Evolutionary conservation across 2,888 invertebrate species (phyloP).

Genomic region (Willowsia nigromaculata): DNA sequence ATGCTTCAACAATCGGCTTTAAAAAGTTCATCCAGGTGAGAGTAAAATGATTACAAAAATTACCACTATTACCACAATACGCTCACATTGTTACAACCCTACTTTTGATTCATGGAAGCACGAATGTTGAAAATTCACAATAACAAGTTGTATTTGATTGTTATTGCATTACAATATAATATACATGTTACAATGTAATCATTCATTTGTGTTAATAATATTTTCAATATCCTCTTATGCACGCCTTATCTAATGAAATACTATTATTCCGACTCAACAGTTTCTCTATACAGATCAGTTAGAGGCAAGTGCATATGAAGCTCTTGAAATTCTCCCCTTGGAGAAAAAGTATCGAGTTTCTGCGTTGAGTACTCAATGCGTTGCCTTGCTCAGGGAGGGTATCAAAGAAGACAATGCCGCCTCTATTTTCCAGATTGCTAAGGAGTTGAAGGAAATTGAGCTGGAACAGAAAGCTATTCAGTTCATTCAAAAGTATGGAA

Average conservation of each 20-base stretch:
- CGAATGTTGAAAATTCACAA: neutral
- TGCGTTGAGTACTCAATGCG: constrained; percentile 55
- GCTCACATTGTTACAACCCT: neutral
- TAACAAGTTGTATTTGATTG: neutral
- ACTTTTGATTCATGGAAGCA: neutral
- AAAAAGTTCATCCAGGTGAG: constrained; percentile 68
- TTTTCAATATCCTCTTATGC: constrained; percentile 8
- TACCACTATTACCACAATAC: neutral
- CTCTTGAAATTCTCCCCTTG: constrained; percentile 65
- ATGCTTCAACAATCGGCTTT: constrained; percentile 52
- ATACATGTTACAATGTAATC: neutral
- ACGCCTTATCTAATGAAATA: constrained; percentile 24
- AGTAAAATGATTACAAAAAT: constrained; percentile 61
- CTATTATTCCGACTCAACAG: constrained; percentile 40
- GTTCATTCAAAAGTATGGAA: constrained; percentile 66
- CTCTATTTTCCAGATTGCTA: constrained; percentile 68
- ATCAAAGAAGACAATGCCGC: constrained; percentile 58
- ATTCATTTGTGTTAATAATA: constrained; percentile 7
- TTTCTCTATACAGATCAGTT: constrained; percentile 63
- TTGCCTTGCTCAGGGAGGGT: constrained; percentile 37
- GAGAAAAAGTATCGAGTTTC: constrained; percentile 70
- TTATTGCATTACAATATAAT: neutral
- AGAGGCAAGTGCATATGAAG: constrained; percentile 61
- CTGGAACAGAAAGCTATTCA: constrained; percentile 69
- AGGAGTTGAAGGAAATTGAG: constrained; percentile 69